Conservation (phyloP, 2,797 vertebrate genomes). For the Sardinella longiceps region DNA sequence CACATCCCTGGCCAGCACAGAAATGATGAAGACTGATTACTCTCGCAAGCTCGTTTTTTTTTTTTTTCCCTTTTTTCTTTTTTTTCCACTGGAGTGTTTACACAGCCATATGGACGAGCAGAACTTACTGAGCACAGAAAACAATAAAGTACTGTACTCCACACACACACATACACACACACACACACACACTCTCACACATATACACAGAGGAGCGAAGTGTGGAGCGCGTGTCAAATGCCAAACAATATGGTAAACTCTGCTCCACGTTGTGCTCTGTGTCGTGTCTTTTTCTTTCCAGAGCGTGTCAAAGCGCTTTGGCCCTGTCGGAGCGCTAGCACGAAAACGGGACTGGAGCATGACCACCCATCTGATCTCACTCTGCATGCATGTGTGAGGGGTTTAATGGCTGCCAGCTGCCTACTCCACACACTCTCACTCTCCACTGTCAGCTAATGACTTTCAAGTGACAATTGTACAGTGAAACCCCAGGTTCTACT, state of each 20-base stretch:
- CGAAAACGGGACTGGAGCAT: slow-evolving; percentile 31
- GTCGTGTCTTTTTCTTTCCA: slow-evolving; percentile 15
- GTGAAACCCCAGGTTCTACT: slow-evolving; percentile 33
- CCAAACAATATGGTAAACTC: not conserved
- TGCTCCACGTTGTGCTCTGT: not conserved
- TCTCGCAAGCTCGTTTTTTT: not conserved
- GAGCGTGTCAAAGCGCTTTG: slow-evolving; percentile 35
- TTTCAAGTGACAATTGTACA: slow-evolving; percentile 53
- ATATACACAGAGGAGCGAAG: slow-evolving; percentile 16
- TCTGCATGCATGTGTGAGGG: slow-evolving; percentile 35
- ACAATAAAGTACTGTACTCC: slow-evolving; percentile 5
- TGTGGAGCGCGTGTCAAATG: not conserved
- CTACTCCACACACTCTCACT: slow-evolving; percentile 34
- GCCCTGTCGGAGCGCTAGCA: slow-evolving; percentile 28
- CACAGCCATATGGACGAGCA: slow-evolving; percentile 12
- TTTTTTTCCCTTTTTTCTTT: not conserved
- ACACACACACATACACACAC: not conserved
- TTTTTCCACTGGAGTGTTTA: not conserved
- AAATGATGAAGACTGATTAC: not conserved
- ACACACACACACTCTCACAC: too few relatives aligned
- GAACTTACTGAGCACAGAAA: not conserved
- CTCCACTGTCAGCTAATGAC: slow-evolving; percentile 48
- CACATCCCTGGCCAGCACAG: slow-evolving; percentile 60
- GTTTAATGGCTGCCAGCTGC: slow-evolving; percentile 51
- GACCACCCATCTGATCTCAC: slow-evolving; percentile 48